phyloP scores from a whole-genome alignment of 2,888 invertebrate species.

The Eumacrocentrus americanus region DNA sequence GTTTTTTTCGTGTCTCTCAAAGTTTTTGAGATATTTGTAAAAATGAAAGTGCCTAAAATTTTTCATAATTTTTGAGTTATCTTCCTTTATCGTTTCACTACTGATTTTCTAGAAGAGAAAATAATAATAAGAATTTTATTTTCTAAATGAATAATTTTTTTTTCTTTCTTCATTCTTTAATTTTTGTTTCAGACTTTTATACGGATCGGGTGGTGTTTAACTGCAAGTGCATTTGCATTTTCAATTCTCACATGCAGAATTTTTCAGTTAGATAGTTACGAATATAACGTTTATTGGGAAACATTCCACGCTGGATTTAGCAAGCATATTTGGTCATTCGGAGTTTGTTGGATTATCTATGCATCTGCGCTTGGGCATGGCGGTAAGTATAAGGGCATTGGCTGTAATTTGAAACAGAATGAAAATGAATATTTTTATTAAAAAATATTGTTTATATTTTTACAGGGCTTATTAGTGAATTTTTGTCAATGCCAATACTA shows the following conservation, averaged over 20 bases:
- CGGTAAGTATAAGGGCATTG: conserved; percentile 47
- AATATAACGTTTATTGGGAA: conserved; percentile 53
- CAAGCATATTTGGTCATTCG: conserved; percentile 62
- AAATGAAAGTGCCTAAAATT: no score
- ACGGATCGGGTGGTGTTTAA: conserved; percentile 38
- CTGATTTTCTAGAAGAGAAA: background rate
- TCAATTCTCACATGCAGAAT: conserved; percentile 36
- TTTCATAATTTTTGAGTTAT: no score
- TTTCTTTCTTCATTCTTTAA: background rate
- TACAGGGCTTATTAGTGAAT: conserved; percentile 36
- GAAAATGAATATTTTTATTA: background rate
- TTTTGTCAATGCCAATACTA: conserved; percentile 40
- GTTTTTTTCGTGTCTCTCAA: no score
- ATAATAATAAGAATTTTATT: background rate
- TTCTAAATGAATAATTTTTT: background rate
- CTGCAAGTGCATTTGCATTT: conserved; percentile 33
- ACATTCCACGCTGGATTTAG: conserved; percentile 60
- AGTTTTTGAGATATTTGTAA: no score
- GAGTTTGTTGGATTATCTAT: conserved; percentile 64
- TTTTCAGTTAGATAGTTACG: conserved; percentile 51
- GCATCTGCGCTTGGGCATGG: conserved; percentile 63
- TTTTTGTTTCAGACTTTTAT: conserved; percentile 27
- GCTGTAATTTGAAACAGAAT: background rate
- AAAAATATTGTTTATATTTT: background rate
- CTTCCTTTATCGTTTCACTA: no score